phyloP scores from a whole-genome alignment of 2,113 vertebrate genomes.

The Zapornia atra region DNA sequence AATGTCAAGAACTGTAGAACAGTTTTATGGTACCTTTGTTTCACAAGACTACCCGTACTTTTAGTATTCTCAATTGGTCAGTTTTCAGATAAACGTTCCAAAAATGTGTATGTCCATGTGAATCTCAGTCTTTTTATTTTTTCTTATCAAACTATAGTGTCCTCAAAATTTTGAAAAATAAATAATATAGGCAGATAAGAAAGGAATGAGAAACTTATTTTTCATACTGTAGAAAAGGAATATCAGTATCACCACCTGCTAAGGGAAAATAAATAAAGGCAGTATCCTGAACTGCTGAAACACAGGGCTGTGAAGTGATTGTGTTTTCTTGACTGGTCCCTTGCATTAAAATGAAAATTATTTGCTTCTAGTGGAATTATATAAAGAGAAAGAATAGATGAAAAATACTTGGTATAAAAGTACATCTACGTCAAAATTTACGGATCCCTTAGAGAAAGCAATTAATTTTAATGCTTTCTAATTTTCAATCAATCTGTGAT shows the following conservation, averaged over 20 bases:
- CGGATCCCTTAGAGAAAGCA: background rate
- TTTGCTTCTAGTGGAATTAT: background rate
- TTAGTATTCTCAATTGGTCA: background rate
- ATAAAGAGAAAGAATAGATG: background rate
- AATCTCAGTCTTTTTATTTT: background rate
- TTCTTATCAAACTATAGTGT: conserved; percentile 58
- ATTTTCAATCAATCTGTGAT: background rate
- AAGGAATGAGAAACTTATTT: background rate
- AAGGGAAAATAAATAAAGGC: background rate
- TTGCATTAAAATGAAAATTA: background rate
- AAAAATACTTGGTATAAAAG: background rate
- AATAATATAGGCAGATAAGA: conserved; percentile 17
- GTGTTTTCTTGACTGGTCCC: background rate
- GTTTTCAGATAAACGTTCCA: conserved; percentile 1
- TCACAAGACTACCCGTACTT: background rate
- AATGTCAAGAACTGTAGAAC: background rate
- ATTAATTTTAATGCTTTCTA: background rate
- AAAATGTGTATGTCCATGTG: background rate
- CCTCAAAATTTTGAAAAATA: background rate
- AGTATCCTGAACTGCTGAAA: background rate
- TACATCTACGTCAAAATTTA: background rate
- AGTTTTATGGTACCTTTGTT: background rate
- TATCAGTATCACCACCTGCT: background rate
- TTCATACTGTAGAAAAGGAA: conserved; percentile 20
- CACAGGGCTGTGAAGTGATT: background rate